These are phyloP conservation scores for Hofmannophila pseudospretella DNA, from an alignment of 2,888 invertebrate species.

Conservation along the genomic window DNA sequence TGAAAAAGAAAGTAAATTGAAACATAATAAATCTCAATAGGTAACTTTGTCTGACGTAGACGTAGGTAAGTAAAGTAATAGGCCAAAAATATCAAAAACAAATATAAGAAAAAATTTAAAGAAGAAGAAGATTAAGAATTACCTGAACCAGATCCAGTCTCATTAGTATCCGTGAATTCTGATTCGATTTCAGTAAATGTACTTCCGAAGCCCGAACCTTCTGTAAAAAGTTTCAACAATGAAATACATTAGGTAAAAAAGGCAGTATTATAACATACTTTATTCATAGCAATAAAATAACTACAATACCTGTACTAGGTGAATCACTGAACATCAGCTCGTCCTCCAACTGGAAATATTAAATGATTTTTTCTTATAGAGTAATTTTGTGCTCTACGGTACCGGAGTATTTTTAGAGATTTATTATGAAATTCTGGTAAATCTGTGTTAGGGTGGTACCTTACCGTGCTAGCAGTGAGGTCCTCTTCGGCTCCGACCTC, in stretches of 20 bases:
- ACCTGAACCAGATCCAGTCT: constrained; percentile 32
- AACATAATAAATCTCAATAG: too few relatives aligned
- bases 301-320: constrained; percentile 23
- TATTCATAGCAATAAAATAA: background rate
- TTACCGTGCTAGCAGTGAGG: constrained; percentile 17
- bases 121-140: too few relatives aligned
- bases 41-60: too few relatives aligned
- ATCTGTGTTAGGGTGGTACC: background rate
- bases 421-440: too few relatives aligned
- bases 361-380: too few relatives aligned
- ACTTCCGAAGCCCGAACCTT: constrained; percentile 10
- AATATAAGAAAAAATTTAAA: too few relatives aligned
- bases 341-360: constrained; percentile 22
- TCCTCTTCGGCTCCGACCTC: constrained; percentile 42
- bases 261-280: background rate
- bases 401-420: too few relatives aligned
- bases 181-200: constrained; percentile 26
- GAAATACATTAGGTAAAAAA: background rate
- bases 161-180: constrained; percentile 22
- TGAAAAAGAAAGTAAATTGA: constrained; percentile 4
- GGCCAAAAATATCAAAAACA: too few relatives aligned
- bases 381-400: too few relatives aligned
- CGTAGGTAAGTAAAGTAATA: too few relatives aligned
- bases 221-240: constrained; percentile 5
- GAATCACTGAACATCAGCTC: constrained; percentile 41